These are phyloP conservation scores for Actenoides hombroni DNA, from an alignment of 2,113 vertebrate species.

Conservation along the genomic window DNA sequence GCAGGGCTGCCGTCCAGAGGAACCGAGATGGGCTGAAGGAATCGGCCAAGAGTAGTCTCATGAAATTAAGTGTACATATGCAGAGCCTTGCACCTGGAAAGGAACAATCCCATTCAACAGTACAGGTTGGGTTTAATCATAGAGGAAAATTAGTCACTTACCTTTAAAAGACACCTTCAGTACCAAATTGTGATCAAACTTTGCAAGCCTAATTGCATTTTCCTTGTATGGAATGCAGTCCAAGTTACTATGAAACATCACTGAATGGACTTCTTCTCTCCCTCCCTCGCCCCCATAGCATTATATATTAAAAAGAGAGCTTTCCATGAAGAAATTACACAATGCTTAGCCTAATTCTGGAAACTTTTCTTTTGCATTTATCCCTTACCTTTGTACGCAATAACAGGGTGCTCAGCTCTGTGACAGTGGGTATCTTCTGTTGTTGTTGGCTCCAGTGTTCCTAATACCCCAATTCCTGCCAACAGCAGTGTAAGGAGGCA, in stretches of 20 bases:
- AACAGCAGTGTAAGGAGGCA: slow-evolving; percentile 78
- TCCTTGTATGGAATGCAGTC: background rate
- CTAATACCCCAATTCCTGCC: slow-evolving; percentile 82
- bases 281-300: background rate
- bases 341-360: background rate
- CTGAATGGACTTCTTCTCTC: background rate
- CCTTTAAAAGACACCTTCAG: background rate
- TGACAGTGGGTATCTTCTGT: slow-evolving; percentile 80
- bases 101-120: background rate
- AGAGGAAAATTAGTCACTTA: background rate
- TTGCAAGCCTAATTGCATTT: background rate
- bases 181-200: background rate
- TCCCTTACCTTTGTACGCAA: slow-evolving; percentile 86
- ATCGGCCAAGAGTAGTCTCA: background rate
- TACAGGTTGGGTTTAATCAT: background rate
- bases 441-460: slow-evolving; percentile 65
- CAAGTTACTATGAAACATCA: background rate
- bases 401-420: slow-evolving; percentile 84
- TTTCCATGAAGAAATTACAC: background rate
- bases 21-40: background rate
- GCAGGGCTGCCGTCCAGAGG: background rate
- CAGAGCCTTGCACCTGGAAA: background rate
- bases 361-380: background rate
- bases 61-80: background rate
- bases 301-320: background rate